These are phyloP conservation scores for Agelas oroides DNA, from an alignment of 37 sponge, comb jelly and placozoan species.

Conservation along the genomic window DNA sequence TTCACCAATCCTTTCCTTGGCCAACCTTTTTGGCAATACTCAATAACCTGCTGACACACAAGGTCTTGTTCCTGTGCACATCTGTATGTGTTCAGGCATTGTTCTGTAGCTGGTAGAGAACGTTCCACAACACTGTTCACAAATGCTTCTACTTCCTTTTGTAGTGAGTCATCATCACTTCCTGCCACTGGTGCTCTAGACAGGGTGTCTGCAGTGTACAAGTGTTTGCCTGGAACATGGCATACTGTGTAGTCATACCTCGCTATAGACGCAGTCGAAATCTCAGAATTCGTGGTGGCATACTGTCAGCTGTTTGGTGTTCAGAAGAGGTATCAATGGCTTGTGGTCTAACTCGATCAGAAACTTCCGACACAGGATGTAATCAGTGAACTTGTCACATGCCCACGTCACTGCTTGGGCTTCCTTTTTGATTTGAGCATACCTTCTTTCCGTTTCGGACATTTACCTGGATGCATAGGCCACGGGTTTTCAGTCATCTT, in stretches of 20 bases:
- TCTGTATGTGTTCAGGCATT: slow-evolving; percentile 5
- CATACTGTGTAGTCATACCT: slow-evolving; percentile 17
- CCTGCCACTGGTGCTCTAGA: slow-evolving; percentile 28
- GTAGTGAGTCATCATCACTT: not conserved
- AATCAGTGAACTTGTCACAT: slow-evolving; percentile 26
- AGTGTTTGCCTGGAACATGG: slow-evolving; percentile 22
- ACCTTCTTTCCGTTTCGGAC: slow-evolving; percentile 23
- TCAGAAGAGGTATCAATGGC: slow-evolving; percentile 29
- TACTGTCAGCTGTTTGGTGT: slow-evolving; percentile 18
- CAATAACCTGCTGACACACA: not conserved
- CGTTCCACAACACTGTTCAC: not conserved
- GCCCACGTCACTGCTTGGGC: slow-evolving; percentile 41
- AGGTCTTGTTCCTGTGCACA: slow-evolving; percentile 42
- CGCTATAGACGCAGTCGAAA: slow-evolving; percentile 25
- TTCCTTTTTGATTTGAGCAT: slow-evolving; percentile 52
- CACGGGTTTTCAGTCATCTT: not conserved
- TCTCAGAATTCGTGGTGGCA: slow-evolving; percentile 18
- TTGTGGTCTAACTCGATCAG: slow-evolving; percentile 47
- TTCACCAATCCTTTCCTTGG: slow-evolving; percentile 2
- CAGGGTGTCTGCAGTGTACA: slow-evolving; percentile 33
- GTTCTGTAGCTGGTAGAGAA: not conserved
- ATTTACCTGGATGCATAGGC: not conserved
- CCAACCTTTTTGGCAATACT: slow-evolving; percentile 42
- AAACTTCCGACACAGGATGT: slow-evolving; percentile 21
- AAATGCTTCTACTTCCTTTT: slow-evolving; percentile 33